Evolutionary conservation across 1,140 invertebrate species (phyloP), one percentile per base, ranked within the genome.

Genomic region (Cherax destructor): DNA sequence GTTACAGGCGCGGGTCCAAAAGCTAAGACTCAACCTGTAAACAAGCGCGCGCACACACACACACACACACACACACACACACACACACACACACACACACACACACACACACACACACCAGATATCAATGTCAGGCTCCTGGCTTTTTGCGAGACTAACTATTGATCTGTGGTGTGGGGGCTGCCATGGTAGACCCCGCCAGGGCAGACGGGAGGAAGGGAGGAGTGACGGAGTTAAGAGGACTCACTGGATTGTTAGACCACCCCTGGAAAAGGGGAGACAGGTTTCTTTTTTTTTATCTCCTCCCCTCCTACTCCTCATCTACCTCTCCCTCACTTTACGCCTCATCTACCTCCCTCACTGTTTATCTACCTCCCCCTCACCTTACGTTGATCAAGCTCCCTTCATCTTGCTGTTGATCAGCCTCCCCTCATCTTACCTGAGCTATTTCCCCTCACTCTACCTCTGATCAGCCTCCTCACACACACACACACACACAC

Each of bases 111-210:
- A 9, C 56, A 21, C 69, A 30, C 69, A 30, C 69, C 69, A 74
- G 11, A 74, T 74, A 74, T 74, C 69, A 74, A 74, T 74, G 69
- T 74, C 69, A 30, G 69, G 69, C 21, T 30, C 69, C 69, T 74
- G 69, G 69, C n/a, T 74, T 74, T 86, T 50, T 86, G 52, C 56
- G 74, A 86, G 72, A 56, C 81, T 56, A 83, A 69, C 81, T 83
- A 83, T 83, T 83, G 81, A 83, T 83, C 81, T 59, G 47, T 61
- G 59, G 16, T 65, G 59, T 65, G 50, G 81, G 80, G 59, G 18
- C 81, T 52, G 47, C 81, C 81, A 83, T 83, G 81, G 61, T 49
- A 74, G 74, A 13, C 18, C 61, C 50, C 11, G 21, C 7, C 52
- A 16, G 50, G 24, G 30, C 59, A 16, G 56, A 13, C 3, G 41